Conservation (phyloP, 2,888 invertebrate species). For the Caenorhabditis wallacei region DNA sequence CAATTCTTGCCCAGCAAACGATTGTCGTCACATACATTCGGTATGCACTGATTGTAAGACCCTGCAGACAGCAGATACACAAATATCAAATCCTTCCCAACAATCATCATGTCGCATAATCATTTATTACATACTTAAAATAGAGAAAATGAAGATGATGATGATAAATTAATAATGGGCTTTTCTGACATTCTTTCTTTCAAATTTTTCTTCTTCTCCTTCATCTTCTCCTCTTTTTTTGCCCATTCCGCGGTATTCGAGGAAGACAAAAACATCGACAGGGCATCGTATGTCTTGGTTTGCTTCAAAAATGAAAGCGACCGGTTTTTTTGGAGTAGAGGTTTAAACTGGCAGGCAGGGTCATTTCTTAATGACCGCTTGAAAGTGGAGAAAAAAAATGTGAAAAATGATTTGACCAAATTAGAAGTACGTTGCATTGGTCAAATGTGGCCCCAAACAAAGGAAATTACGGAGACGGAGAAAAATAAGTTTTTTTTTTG, state of each 20-base stretch:
- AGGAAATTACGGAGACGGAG: slow-evolving; percentile 29
- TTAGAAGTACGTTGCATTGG: slow-evolving; percentile 23
- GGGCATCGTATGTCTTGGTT: slow-evolving; percentile 37
- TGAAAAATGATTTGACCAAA: slow-evolving; percentile 45
- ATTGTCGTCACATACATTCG: slow-evolving; percentile 34
- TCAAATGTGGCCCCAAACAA: slow-evolving; percentile 28
- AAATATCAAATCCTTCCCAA: slow-evolving; percentile 43
- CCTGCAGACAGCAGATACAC: slow-evolving; percentile 26
- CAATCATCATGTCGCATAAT: slow-evolving; percentile 33
- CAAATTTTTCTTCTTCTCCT: not conserved
- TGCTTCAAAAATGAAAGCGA: slow-evolving; percentile 23
- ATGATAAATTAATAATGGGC: slow-evolving; percentile 33
- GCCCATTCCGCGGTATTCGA: slow-evolving; percentile 31
- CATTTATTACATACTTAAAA: slow-evolving; percentile 18
- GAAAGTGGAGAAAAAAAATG: slow-evolving; percentile 25
- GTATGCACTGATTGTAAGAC: slow-evolving; percentile 14
- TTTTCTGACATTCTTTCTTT: slow-evolving; percentile 15
- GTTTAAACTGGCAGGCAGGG: slow-evolving; percentile 43
- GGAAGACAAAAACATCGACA: slow-evolving; percentile 37
- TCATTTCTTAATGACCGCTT: slow-evolving; percentile 43
- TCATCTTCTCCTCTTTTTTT: slow-evolving; percentile 4
- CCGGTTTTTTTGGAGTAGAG: slow-evolving; percentile 19
- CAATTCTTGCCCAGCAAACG: slow-evolving; percentile 47
- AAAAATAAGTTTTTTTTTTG: not conserved
- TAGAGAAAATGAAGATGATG: slow-evolving; percentile 34